phyloP scores from a whole-genome alignment of 2,888 invertebrate genomes.

The Lithophane leautieri region DNA sequence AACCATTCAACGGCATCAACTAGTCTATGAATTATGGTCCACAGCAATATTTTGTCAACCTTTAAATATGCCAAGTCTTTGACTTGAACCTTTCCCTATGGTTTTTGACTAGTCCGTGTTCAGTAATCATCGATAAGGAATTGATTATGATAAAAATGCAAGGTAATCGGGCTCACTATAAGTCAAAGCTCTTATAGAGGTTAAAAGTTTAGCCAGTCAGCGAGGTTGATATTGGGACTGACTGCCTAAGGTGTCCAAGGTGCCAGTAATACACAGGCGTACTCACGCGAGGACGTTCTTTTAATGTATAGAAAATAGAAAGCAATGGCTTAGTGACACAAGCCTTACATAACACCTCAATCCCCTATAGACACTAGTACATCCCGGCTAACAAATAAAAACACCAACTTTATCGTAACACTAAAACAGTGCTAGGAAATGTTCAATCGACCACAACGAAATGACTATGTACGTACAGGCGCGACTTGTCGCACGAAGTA shows the following conservation, averaged over 20 bases:
- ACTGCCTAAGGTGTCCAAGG: too few species aligned
- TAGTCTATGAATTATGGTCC: background rate
- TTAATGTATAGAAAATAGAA: background rate
- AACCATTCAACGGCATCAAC: too few species aligned
- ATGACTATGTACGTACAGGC: constrained; percentile 41
- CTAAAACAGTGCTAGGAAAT: constrained; percentile 51
- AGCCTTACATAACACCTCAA: background rate
- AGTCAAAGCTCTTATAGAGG: background rate
- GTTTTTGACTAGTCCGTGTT: background rate
- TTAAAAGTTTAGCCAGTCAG: background rate
- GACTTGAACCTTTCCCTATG: too few species aligned
- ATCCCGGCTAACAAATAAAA: constrained; percentile 25
- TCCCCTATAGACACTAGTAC: constrained; percentile 19
- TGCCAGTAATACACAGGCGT: background rate
- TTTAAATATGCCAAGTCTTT: too few species aligned
- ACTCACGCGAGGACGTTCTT: background rate
- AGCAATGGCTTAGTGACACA: background rate
- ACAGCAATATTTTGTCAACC: background rate
- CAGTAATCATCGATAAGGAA: background rate
- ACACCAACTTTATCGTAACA: constrained; percentile 31
- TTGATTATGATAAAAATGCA: background rate
- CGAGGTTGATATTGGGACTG: background rate
- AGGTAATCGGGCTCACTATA: background rate
- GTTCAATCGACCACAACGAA: constrained; percentile 52
- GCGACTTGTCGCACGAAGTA: background rate